Evolutionary conservation across 1,140 invertebrate species (phyloP).

Genomic region (Drosophila truncata): DNA sequence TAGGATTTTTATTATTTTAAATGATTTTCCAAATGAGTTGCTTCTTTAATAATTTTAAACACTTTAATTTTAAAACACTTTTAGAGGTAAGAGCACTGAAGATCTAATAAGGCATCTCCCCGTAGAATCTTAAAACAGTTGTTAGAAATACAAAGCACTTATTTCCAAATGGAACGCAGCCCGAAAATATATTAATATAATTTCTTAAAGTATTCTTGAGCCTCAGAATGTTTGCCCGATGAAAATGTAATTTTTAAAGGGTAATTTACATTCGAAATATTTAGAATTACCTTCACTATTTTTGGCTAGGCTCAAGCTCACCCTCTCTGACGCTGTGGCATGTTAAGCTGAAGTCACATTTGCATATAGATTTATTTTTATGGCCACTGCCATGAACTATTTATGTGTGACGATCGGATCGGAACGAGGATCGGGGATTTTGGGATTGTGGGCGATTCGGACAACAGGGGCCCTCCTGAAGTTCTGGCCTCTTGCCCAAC

Average conservation of each 20-base stretch:
- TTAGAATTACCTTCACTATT: conserved; percentile 22
- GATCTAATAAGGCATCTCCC: not conserved
- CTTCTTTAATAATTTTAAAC: not conserved
- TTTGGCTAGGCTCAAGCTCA: conserved; percentile 32
- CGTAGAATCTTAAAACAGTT: not conserved
- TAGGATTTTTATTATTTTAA: not conserved
- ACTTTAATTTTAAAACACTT: not conserved
- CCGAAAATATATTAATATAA: not conserved
- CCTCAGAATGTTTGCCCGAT: not conserved
- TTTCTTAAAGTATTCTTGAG: not conserved
- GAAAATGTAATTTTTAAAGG: not conserved
- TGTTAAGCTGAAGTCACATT: conserved; percentile 63
- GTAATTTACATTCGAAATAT: conserved; percentile 7
- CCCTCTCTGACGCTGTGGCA: conserved; percentile 23
- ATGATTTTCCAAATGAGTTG: not conserved
- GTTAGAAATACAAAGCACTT: not conserved
- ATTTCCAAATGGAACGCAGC: not conserved
- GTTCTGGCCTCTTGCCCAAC: conserved; percentile 23
- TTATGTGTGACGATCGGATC: conserved; percentile 51
- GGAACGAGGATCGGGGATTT: conserved; percentile 13
- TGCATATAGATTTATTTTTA: conserved; percentile 84
- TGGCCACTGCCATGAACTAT: conserved; percentile 52
- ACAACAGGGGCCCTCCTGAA: not conserved
- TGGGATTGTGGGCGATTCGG: no score
- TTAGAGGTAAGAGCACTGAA: not conserved